Evolutionary conservation across 1,140 invertebrate genomes (phyloP).

Genomic region (Heliconius congener): DNA sequence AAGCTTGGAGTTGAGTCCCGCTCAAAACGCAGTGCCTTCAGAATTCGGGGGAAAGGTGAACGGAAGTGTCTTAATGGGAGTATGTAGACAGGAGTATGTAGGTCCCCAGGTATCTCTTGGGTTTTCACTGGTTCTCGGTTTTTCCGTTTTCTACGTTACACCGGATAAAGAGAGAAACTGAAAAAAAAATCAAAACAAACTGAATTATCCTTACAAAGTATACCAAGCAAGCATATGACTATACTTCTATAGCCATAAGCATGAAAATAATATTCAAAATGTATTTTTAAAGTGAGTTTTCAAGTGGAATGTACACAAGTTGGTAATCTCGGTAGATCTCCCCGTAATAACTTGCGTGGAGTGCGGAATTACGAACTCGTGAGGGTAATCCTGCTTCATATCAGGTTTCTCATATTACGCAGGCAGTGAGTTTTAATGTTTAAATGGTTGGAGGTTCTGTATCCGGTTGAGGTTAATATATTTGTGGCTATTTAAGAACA

Average conservation of each 20-base stretch:
- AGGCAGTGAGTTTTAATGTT: neutral
- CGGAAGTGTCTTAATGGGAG: no score
- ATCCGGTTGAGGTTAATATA: neutral
- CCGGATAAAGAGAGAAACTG: neutral
- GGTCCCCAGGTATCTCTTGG: no score
- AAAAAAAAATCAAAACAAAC: neutral
- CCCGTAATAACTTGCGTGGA: constrained; percentile 4
- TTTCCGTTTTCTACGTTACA: no score
- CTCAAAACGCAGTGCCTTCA: no score
- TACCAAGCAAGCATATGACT: neutral
- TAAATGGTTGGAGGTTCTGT: neutral
- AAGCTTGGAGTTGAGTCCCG: no score
- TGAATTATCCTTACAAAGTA: neutral
- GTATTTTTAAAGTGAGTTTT: constrained; percentile 13
- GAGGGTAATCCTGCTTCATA: constrained; percentile 6
- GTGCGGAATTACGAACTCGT: neutral
- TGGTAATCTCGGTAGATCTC: constrained; percentile 9
- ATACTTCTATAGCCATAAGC: neutral
- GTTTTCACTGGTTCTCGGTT: no score
- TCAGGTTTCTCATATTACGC: neutral
- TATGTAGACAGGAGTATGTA: no score
- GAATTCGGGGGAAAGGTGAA: no score
- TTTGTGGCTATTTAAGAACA: neutral
- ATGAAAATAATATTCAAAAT: constrained; percentile 13
- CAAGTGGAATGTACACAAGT: constrained; percentile 3